A percentile compares a stretch with the other conserved stretches of the same genome.
phyloP scores from a whole-genome alignment of 2,888 invertebrate genomes.

The Lasioglossum vierecki region DNA sequence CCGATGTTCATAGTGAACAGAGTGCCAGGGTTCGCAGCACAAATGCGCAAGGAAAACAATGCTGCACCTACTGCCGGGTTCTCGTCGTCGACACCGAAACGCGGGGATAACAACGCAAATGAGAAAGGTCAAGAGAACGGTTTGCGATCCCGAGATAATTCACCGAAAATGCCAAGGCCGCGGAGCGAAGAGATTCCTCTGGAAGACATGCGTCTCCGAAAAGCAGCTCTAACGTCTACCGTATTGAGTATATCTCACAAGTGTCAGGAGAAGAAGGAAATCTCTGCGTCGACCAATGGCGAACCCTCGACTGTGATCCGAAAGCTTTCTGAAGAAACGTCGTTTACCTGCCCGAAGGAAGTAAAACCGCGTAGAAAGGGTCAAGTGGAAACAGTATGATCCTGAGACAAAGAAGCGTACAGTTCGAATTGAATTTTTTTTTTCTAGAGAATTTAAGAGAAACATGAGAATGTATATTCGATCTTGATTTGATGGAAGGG shows the following conservation, averaged over 20 bases:
- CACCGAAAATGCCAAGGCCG: conserved; percentile 90
- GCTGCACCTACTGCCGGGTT: conserved; percentile 56
- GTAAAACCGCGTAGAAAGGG: conserved; percentile 85
- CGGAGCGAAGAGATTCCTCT: conserved; percentile 92
- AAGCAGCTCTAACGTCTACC: conserved; percentile 77
- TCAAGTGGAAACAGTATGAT: conserved; percentile 88
- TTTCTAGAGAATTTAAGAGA: conserved; percentile 29
- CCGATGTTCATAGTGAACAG: conserved; percentile 82
- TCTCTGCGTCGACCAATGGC: conserved; percentile 51
- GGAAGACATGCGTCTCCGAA: conserved; percentile 88
- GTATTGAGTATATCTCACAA: conserved; percentile 53
- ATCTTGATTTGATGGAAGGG: conserved; percentile 30
- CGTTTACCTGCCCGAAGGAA: conserved; percentile 88
- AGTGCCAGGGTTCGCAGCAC: conserved; percentile 86
- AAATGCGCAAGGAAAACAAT: conserved; percentile 84
- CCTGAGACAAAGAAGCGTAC: conserved; percentile 8
- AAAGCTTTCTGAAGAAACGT: conserved; percentile 89
- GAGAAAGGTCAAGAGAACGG: conserved; percentile 77
- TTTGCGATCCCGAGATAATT: conserved; percentile 88
- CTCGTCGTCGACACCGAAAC: conserved; percentile 63
- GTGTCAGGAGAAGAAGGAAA: conserved; percentile 64
- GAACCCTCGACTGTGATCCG: conserved; percentile 63
- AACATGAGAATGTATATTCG: conserved; percentile 37
- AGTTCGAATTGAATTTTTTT: conserved; percentile 25
- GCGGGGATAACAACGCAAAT: conserved; percentile 64